These are phyloP conservation scores for Meandrina meandrites DNA, from an alignment of 92 coral and sea anemone species.

Conservation along the genomic window DNA sequence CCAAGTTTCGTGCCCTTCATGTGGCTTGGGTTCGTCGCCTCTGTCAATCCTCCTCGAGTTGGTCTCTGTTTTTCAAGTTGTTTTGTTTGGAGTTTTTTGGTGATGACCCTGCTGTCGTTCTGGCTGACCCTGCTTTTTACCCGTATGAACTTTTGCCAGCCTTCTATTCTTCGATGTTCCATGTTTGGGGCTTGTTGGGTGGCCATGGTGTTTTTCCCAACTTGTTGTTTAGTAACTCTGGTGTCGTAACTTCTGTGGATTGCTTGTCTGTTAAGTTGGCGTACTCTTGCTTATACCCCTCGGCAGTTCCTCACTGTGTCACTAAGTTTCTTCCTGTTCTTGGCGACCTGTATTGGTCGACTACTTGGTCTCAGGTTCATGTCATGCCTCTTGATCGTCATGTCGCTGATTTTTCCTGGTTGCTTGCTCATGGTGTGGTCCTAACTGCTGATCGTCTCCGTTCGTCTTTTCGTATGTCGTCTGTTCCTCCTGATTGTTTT, in stretches of 20 bases:
- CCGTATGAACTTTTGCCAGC: background rate
- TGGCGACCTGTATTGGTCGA: background rate
- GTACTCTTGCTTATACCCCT: background rate
- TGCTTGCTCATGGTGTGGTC: background rate
- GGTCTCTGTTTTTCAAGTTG: background rate
- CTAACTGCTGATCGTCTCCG: background rate
- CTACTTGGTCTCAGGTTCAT: background rate
- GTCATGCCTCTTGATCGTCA: background rate
- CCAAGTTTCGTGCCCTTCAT: background rate
- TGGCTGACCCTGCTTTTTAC: background rate
- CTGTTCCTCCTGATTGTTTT: background rate
- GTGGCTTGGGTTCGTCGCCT: constrained; percentile 17
- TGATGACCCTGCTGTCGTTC: background rate
- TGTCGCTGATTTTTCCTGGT: background rate
- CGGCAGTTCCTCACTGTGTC: background rate
- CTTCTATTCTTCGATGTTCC: background rate
- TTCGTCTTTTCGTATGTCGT: background rate
- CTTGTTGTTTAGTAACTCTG: background rate
- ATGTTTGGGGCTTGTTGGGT: background rate
- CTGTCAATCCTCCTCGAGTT: background rate
- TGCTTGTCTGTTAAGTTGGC: background rate
- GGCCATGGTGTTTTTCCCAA: background rate
- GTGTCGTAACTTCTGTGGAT: background rate
- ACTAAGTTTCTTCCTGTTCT: background rate
- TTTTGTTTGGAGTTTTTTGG: background rate